Evolutionary conservation across 2,113 vertebrate genomes (phyloP).

Genomic region (Oxygymnocypris stewartii): DNA sequence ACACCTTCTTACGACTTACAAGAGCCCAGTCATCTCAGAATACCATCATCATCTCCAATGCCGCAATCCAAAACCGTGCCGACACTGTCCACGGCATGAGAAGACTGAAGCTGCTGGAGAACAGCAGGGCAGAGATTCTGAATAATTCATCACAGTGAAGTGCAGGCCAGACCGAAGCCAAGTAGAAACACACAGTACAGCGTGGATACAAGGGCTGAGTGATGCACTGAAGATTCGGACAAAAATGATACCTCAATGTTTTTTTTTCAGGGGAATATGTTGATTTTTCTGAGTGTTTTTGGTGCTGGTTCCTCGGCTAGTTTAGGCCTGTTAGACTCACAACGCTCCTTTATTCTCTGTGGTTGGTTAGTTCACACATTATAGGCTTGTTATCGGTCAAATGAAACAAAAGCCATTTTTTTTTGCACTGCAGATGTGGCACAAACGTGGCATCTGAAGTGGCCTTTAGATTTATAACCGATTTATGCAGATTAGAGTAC

Average conservation of each 20-base stretch:
- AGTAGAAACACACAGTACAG: neutral
- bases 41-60: constrained; percentile 1
- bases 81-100: neutral
- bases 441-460: neutral
- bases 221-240: neutral
- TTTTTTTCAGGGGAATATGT: neutral
- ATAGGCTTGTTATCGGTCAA: neutral
- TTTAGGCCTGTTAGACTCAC: neutral
- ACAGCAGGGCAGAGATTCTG: constrained; percentile 30
- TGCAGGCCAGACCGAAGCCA: constrained; percentile 7
- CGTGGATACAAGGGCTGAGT: neutral
- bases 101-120: constrained; percentile 1
- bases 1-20: neutral
- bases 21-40: neutral
- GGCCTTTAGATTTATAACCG: neutral
- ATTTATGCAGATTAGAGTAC: too few relatives aligned
- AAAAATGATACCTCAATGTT: neutral
- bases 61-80: neutral
- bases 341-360: neutral
- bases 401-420: neutral
- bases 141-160: constrained; percentile 26
- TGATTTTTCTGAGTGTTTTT: neutral
- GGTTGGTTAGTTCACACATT: neutral
- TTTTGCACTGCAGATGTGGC: neutral
- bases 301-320: neutral